Percentiles rank a stretch among this genome's conserved stretches.
Evolutionary conservation across 2,888 invertebrate genomes (phyloP).

Genomic region (Troides helena): DNA sequence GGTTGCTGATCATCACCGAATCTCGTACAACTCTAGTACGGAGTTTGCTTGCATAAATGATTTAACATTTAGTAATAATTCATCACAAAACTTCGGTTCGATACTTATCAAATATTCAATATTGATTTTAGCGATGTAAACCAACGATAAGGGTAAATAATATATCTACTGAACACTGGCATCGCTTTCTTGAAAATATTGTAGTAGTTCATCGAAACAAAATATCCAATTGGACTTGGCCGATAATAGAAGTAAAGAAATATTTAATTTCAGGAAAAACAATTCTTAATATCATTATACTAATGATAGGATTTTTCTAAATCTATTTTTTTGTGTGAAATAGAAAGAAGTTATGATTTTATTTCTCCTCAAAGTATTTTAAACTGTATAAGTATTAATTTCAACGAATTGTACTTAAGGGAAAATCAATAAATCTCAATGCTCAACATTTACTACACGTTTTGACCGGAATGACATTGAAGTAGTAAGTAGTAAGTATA

Average conservation of each 20-base stretch:
- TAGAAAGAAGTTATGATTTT: background rate
- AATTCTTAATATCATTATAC: too few relatives aligned
- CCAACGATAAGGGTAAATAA: background rate
- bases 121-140: background rate
- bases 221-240: too few relatives aligned
- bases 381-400: slow-evolving; percentile 1
- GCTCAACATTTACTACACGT: background rate
- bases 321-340: too few relatives aligned
- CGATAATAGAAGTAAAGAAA: too few relatives aligned
- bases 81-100: background rate
- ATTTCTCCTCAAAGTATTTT: background rate
- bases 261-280: too few relatives aligned
- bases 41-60: background rate
- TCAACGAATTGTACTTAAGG: background rate
- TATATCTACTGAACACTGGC: too few relatives aligned
- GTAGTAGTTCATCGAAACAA: too few relatives aligned
- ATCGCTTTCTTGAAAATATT: too few relatives aligned
- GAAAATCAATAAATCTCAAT: background rate
- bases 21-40: background rate
- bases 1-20: slow-evolving; percentile 11
- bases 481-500: background rate
- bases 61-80: background rate
- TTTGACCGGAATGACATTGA: slow-evolving; percentile 2
- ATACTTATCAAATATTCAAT: background rate
- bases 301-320: too few relatives aligned